Evolutionary conservation across 1,140 invertebrate genomes (phyloP).

Genomic region (Brachionus asplanchnoidis): DNA sequence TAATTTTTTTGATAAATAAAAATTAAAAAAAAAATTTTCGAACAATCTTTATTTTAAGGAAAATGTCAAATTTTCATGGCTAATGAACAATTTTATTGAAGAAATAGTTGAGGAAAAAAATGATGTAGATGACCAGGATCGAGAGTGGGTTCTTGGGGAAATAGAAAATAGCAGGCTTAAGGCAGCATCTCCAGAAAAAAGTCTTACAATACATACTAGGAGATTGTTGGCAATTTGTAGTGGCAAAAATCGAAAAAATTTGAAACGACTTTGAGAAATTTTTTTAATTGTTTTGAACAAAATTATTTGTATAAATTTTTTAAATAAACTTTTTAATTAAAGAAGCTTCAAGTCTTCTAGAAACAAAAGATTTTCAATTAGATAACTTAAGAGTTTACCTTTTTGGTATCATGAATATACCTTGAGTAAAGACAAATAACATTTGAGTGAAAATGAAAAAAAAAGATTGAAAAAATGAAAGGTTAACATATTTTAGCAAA

Average conservation of each 20-base stretch:
- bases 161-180: neutral
- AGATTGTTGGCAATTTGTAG: neutral
- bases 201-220: neutral
- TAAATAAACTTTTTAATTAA: neutral
- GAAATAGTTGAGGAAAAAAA: neutral
- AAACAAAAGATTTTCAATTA: constrained; percentile 11
- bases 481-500: constrained; percentile 17
- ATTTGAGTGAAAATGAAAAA: neutral
- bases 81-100: neutral
- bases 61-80: neutral
- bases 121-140: neutral
- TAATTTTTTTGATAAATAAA: neutral
- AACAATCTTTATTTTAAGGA: neutral
- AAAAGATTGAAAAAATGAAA: neutral
- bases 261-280: neutral
- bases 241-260: neutral
- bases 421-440: neutral
- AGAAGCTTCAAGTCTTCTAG: neutral
- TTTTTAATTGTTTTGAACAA: constrained; percentile 12
- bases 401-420: neutral
- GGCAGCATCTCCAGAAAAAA: neutral
- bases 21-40: neutral
- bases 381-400: neutral
- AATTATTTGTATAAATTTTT: neutral
- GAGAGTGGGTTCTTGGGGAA: neutral